Evolutionary conservation across 2,113 vertebrate genomes (phyloP), one percentile per base, ranked within the genome.

Genomic region (Cinclus cinclus): DNA sequence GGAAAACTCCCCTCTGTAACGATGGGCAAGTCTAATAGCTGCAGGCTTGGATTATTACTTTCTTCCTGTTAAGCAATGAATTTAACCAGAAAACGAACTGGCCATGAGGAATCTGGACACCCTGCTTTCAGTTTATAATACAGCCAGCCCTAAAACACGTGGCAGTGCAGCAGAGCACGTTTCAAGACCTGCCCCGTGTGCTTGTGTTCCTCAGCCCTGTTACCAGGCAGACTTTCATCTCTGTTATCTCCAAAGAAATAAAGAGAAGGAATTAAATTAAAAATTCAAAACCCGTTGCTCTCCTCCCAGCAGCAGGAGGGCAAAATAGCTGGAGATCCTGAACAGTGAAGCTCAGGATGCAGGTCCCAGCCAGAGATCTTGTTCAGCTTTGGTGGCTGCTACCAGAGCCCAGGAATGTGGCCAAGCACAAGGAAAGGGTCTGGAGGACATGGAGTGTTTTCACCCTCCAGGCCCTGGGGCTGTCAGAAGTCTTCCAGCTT

Each of bases 141-240:
- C 4, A 75, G 60, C 15, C 79, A 71, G 65, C 60, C 27, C 59
- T 84, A 83, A 78, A 94, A 81, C 73, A 56, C 9, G 12, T 60
- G 75, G 70, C 91, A 82, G 78, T 33, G 50, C 84, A 73, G 93
- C 81, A 73, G 42, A 71, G 42, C 53, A 9, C 1, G 0, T 85
- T 85, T 87, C 49, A 55, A 79, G 65, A 79, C 82, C 74, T 92
- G 35, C 41, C 68, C 65, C 42, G 63, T 47, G 79, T 84, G 76
- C 77, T 65, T 35, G 42, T 35, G 23, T 69, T 88, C 70, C 50
- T 93, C 79, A 53, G 78, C 5, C 1, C 92, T 92, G 92, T 94
- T 96, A 77, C 71, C 20, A 28, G 88, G 94, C 95, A 93, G 94
- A 80, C 59, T 93, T 94, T 86, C 15, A 33, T 85, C 94, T 86